phyloP scores from a whole-genome alignment of 37 sponge, comb jelly and placozoan genomes.

The Aplysina aerophoba region DNA sequence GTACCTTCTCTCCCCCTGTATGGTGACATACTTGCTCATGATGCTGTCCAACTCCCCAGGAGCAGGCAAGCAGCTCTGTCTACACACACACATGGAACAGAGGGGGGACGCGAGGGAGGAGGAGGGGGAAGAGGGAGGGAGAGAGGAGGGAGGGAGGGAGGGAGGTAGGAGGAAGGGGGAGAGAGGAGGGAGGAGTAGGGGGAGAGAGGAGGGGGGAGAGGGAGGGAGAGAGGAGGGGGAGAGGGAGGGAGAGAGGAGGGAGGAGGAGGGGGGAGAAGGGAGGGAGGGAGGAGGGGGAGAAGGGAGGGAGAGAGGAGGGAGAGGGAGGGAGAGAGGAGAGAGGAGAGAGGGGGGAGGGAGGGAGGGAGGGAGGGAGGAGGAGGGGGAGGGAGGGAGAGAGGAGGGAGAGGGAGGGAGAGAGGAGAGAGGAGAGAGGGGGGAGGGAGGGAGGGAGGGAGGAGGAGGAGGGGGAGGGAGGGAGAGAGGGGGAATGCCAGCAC shows the following conservation, averaged over 20 bases:
- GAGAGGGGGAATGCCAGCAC: too few relatives aligned
- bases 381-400: neutral
- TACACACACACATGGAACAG: too few relatives aligned
- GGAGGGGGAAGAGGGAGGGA: conserved; percentile 11
- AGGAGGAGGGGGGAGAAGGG: conserved; percentile 41
- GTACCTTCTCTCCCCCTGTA: too few relatives aligned
- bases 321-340: neutral
- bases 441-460: neutral
- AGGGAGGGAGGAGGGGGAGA: neutral
- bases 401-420: conserved; percentile 18
- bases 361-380: neutral
- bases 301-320: neutral
- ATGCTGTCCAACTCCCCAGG: conserved; percentile 80
- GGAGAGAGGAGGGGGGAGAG: too few relatives aligned
- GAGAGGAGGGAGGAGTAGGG: too few relatives aligned
- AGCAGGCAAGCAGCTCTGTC: conserved; percentile 76
- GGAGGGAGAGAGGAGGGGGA: neutral
- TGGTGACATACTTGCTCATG: conserved; percentile 46
- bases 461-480: neutral
- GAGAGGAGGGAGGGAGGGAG: neutral
- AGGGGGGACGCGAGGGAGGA: conserved; percentile 39
- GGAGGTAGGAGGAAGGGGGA: too few relatives aligned
- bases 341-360: neutral
- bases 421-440: neutral
- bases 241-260: conserved; percentile 44